Percentiles rank a stretch among this genome's conserved stretches.
phyloP scores from a whole-genome alignment of 2,797 vertebrate species.

The Myotis pilosus region DNA sequence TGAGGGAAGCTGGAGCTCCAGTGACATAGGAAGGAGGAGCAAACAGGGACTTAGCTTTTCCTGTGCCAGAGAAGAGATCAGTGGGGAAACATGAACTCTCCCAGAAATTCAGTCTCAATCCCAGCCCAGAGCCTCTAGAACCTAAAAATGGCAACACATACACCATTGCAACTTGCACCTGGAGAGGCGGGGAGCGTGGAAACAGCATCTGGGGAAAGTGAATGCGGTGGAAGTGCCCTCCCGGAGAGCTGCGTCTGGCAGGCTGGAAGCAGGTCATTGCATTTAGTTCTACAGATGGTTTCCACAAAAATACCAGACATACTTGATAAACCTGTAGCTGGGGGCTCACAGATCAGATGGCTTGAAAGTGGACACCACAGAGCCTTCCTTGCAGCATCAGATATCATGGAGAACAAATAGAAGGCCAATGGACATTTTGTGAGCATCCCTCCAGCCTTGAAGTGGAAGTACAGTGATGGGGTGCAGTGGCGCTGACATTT shows the following conservation, averaged over 20 bases:
- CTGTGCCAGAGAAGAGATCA: neutral
- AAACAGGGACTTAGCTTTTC: neutral
- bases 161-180: neutral
- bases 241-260: neutral
- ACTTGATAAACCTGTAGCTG: conserved; percentile 14
- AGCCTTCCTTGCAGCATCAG: neutral
- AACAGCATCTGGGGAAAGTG: neutral
- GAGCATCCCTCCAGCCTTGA: neutral
- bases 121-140: neutral
- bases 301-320: neutral
- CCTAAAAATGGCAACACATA: neutral
- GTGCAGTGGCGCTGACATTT: neutral
- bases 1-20: neutral
- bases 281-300: conserved; percentile 25
- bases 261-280: conserved; percentile 14
- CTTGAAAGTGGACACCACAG: neutral
- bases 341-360: conserved; percentile 13
- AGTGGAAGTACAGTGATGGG: neutral
- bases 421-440: neutral
- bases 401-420: neutral
- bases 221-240: neutral
- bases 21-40: neutral
- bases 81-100: neutral
- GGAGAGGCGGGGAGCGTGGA: neutral
- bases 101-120: neutral